Base-by-base conservation (phyloP, 2,888 invertebrate genomes). In the Norana najaformis region DNA sequence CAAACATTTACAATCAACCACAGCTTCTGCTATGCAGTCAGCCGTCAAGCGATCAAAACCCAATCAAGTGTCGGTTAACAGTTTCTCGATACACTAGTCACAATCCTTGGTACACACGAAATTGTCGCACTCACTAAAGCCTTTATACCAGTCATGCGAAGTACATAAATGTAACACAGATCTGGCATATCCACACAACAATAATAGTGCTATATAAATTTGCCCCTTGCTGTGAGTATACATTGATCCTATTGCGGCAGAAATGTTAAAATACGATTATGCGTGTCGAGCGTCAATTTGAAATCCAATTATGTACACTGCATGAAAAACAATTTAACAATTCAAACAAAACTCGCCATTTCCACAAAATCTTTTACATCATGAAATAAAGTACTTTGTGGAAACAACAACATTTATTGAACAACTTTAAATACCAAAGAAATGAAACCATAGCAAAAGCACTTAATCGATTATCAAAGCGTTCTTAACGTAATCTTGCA, bases 341-440 rank as follows among this genome's bases (percentile, higher is more conserved):
- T 69, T 69, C n/a, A 69, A n/a, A 69, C 69, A n/a, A 69, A 69
- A 69, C 11, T n/a, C 69, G 69, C 30, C n/a, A n/a, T n/a, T n/a
- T 69, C 69, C 69, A 69, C 69, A 69, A 69, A n/a, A 69, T n/a
- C 69, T 69, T 69, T n/a, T 69, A 69, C 69, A 69, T 8, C 69
- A 13, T n/a, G n/a, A 69, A 69, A 69, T n/a, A 30, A 69, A n/a
- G n/a, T n/a, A n/a, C 69, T 30, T 11, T 69, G 69, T n/a, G n/a
- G 69, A 69, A 53, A 69, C n/a, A n/a, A n/a, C n/a, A n/a, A n/a
- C 69, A n/a, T 13, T 30, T 5, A 69, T n/a, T 16, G 30, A 69
- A 69, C 69, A 69, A 69, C 69, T 69, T 69, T n/a, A 69, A 69
- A 69, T 69, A n/a, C 69, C 69, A 69, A 69, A 69, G 69, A 69